phyloP scores from a whole-genome alignment of 2,113 vertebrate genomes.

The Gobio gobio region DNA sequence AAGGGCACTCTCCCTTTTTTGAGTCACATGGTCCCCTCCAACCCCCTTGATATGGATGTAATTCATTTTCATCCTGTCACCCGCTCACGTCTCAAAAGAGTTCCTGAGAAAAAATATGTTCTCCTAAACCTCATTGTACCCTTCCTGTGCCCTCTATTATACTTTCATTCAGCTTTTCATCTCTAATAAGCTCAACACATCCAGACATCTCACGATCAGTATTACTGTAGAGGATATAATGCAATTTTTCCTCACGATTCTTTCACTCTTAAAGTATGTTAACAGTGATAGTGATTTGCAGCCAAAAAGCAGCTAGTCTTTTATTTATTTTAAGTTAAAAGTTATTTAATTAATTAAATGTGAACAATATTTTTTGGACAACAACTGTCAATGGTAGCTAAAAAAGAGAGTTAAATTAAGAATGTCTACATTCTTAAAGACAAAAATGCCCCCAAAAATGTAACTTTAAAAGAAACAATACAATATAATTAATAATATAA shows the following conservation, averaged over 20 bases:
- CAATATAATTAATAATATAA: not conserved
- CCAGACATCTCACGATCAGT: not conserved
- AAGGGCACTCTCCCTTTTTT: slow-evolving; percentile 5
- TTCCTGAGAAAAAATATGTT: slow-evolving; percentile 28
- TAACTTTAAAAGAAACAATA: not conserved
- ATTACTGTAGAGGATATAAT: not conserved
- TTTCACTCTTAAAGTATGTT: too few relatives aligned
- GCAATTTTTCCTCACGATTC: not conserved
- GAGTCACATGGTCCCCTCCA: slow-evolving; percentile 28
- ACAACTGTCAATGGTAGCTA: too few relatives aligned
- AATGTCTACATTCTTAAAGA: too few relatives aligned
- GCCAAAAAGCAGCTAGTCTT: not conserved
- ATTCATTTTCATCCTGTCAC: not conserved
- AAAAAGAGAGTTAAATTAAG: too few relatives aligned
- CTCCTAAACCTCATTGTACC: slow-evolving; percentile 36
- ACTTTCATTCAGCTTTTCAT: slow-evolving; percentile 49
- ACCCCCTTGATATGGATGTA: not conserved
- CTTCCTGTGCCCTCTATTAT: slow-evolving; percentile 48
- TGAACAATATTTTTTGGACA: too few relatives aligned
- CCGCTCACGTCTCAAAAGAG: not conserved
- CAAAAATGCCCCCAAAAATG: too few relatives aligned
- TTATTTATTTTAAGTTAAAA: not conserved
- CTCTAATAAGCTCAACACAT: slow-evolving; percentile 32
- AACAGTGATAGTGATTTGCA: too few relatives aligned
- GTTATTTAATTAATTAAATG: too few relatives aligned